Evolutionary conservation across 1,140 invertebrate species (phyloP).

Genomic region (Procambarus virginalis): DNA sequence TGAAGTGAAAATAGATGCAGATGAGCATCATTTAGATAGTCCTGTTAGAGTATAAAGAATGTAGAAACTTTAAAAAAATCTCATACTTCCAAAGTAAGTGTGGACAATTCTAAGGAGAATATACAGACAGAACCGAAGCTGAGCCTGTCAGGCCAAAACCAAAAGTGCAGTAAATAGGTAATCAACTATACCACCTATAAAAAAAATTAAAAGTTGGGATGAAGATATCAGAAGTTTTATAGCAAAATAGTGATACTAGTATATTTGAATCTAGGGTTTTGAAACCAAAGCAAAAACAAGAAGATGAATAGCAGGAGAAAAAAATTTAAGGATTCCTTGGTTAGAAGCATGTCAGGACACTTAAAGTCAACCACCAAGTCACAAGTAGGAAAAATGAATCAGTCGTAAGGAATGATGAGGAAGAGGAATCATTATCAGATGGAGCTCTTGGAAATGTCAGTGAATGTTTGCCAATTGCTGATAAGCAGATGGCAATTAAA

Average conservation of each 20-base stretch:
- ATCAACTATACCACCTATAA: background rate
- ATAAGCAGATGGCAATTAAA: background rate
- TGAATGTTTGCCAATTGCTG: background rate
- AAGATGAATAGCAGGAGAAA: background rate
- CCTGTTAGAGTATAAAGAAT: background rate
- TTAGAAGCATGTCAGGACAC: background rate
- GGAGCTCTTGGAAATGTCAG: background rate
- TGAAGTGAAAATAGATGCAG: background rate
- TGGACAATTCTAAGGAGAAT: background rate
- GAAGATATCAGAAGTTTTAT: conserved; percentile 6
- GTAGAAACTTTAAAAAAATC: background rate
- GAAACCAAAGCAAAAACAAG: background rate
- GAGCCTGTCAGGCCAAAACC: background rate
- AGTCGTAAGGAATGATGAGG: background rate
- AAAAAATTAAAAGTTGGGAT: background rate
- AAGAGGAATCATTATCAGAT: background rate
- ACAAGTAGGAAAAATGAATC: background rate
- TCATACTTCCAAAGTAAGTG: background rate
- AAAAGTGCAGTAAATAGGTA: background rate
- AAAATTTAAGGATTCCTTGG: background rate
- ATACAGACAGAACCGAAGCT: background rate
- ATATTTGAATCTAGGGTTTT: background rate
- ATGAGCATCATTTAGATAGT: background rate
- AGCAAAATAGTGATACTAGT: background rate
- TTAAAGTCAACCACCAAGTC: background rate